These are phyloP conservation scores for Philaethria dido DNA, from an alignment of 2,888 invertebrate genomes.

Conservation along the genomic window DNA sequence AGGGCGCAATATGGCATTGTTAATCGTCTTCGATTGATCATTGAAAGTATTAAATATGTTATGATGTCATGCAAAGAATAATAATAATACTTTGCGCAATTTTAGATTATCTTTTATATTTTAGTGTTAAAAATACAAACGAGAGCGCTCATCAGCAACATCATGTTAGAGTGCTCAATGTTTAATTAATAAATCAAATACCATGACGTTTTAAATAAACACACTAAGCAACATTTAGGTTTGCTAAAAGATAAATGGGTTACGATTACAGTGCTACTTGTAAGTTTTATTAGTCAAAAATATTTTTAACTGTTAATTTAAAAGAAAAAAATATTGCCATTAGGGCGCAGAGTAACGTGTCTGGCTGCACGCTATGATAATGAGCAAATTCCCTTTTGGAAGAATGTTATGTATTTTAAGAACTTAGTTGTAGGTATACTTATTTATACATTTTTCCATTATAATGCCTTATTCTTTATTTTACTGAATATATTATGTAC, in stretches of 20 bases:
- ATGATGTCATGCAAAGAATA: not conserved
- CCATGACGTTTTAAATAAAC: conserved; percentile 58
- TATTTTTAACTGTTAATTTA: not conserved
- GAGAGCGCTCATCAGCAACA: not conserved
- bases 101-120: not conserved
- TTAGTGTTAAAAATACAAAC: not conserved
- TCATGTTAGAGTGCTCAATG: conserved; percentile 9
- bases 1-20: not conserved
- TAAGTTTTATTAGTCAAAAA: conserved; percentile 23
- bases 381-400: not conserved
- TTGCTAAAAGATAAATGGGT: conserved; percentile 60
- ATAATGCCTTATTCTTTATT: too few species aligned
- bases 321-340: not conserved
- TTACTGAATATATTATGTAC: too few species aligned
- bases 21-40: not conserved
- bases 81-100: not conserved
- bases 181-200: conserved; percentile 47
- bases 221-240: conserved; percentile 56
- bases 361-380: not conserved
- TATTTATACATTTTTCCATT: too few species aligned
- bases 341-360: not conserved
- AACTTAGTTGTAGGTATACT: too few species aligned
- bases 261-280: conserved; percentile 11
- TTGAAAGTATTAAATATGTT: not conserved
- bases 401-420: not conserved